Evolutionary conservation across 2,797 vertebrate genomes (phyloP).

Genomic region (Lacerta bilineata): DNA sequence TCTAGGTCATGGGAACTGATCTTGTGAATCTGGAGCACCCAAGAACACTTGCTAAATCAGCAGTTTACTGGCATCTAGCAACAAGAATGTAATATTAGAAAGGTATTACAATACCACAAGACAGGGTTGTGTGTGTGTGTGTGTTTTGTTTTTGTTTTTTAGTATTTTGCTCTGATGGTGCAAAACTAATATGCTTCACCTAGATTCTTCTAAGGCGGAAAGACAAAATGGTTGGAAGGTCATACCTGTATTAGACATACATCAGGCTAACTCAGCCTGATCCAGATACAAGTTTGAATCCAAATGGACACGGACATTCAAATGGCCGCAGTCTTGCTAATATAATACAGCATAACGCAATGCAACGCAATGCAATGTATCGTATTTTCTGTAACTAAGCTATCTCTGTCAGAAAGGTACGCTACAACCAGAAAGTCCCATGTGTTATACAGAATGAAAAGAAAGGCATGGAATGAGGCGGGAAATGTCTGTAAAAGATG

Average conservation of each 20-base stretch:
- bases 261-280: neutral
- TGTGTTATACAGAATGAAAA: neutral
- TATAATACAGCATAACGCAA: neutral
- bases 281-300: neutral
- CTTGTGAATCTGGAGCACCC: neutral
- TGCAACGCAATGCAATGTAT: no score
- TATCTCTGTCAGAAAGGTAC: neutral
- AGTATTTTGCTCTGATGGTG: neutral
- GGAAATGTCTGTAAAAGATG: neutral
- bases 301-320: neutral
- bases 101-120: neutral
- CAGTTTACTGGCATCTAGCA: neutral
- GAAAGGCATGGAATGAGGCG: neutral
- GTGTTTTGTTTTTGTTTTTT: no score
- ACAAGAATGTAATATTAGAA: neutral
- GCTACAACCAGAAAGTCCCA: neutral
- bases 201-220: neutral
- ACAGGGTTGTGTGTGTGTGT: neutral
- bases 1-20: neutral
- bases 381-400: no score
- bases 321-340: neutral
- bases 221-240: neutral
- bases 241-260: neutral
- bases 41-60: slow-evolving; percentile 11
- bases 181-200: neutral